phyloP scores from a whole-genome alignment of 2,888 invertebrate species.

The Catocala nupta region DNA sequence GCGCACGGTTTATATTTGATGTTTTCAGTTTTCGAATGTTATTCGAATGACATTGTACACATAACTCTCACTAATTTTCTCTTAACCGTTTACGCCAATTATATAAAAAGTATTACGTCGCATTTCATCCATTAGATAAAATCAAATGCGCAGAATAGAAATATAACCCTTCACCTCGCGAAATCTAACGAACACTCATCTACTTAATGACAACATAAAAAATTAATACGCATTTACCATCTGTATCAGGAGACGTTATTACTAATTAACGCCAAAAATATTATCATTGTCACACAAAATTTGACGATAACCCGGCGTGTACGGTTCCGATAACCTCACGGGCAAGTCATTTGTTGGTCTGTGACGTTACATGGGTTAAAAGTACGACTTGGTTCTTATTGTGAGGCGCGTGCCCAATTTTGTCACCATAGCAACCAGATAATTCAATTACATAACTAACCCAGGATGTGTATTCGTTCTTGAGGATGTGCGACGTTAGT shows the following conservation, averaged over 20 bases:
- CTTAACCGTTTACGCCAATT: no score
- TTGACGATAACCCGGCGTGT: constrained; percentile 38
- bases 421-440: neutral
- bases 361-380: constrained; percentile 35
- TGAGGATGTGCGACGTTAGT: no score
- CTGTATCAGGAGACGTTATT: neutral
- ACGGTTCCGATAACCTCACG: constrained; percentile 24
- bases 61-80: no score
- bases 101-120: neutral
- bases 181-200: neutral
- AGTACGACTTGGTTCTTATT: constrained; percentile 35
- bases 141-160: neutral
- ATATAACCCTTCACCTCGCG: neutral
- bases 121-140: neutral
- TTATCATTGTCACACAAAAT: constrained; percentile 28
- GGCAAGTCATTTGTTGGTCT: constrained; percentile 9
- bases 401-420: constrained; percentile 26
- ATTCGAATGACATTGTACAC: no score
- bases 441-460: constrained; percentile 21
- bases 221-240: no score
- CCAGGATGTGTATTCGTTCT: neutral
- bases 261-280: constrained; percentile 10
- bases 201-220: neutral
- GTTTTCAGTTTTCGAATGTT: no score
- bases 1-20: no score